These are phyloP conservation scores for Tetrapedia diversipes DNA, from an alignment of 2,888 invertebrate genomes.

Conservation along the genomic window DNA sequence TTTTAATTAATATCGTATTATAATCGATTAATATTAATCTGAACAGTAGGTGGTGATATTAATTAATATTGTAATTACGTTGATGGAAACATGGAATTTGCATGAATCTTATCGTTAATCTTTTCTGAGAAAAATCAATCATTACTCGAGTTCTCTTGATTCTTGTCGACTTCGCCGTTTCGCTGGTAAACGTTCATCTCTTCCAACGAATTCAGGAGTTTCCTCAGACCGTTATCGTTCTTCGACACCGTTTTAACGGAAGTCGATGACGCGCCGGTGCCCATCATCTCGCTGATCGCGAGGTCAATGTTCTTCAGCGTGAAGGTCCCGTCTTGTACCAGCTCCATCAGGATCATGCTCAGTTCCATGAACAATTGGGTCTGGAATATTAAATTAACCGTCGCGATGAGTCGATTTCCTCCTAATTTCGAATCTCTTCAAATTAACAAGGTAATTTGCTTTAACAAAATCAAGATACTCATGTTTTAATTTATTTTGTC, in stretches of 20 bases:
- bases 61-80: no score
- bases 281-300: constrained; percentile 24
- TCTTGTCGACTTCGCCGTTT: constrained; percentile 6
- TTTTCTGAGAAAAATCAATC: neutral
- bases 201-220: constrained; percentile 18
- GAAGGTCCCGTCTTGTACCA: constrained; percentile 18
- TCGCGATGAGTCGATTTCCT: neutral
- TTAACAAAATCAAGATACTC: no score
- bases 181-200: constrained; percentile 29
- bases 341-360: constrained; percentile 38
- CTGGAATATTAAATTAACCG: constrained; percentile 39
- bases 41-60: no score
- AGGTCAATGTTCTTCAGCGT: constrained; percentile 29
- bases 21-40: no score
- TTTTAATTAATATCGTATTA: no score
- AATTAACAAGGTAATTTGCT: no score
- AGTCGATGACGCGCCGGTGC: neutral
- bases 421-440: neutral
- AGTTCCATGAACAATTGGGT: constrained; percentile 59
- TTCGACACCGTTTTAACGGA: constrained; percentile 18
- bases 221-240: constrained; percentile 9
- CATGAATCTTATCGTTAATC: neutral
- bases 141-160: constrained; percentile 20
- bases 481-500: no score
- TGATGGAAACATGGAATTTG: no score